Evolutionary conservation across 2,888 invertebrate genomes (phyloP).

Genomic region (Stenurella melanura): DNA sequence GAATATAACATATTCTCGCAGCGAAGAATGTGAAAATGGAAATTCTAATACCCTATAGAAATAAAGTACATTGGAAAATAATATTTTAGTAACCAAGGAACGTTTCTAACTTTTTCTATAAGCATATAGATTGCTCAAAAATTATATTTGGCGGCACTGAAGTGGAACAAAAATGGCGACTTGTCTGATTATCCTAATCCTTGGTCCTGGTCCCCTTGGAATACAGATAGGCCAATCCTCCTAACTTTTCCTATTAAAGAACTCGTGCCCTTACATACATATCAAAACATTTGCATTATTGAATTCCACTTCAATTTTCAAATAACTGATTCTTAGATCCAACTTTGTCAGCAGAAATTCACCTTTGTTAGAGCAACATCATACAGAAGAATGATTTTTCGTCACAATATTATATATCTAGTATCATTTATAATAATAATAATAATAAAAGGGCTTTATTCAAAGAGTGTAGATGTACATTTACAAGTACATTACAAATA

Average conservation of each 20-base stretch:
- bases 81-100: constrained; percentile 31
- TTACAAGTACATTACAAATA: no score
- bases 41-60: constrained; percentile 21
- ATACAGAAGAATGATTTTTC: no score
- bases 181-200: constrained; percentile 69
- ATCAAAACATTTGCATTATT: constrained; percentile 71
- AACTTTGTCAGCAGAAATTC: constrained; percentile 19
- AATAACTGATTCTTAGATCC: constrained; percentile 31
- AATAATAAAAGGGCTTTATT: no score
- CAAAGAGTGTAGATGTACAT: no score
- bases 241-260: constrained; percentile 71
- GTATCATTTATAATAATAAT: no score
- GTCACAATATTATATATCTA: no score
- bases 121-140: constrained; percentile 68
- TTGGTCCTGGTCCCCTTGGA: constrained; percentile 66
- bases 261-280: constrained; percentile 69
- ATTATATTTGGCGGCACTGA: constrained; percentile 68
- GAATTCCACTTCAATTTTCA: constrained; percentile 62
- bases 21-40: constrained; percentile 7
- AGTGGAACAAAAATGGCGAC: constrained; percentile 67
- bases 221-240: constrained; percentile 69
- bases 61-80: constrained; percentile 29
- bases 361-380: neutral
- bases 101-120: constrained; percentile 64
- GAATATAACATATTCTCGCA: neutral